Evolutionary conservation across 2,113 vertebrate species (phyloP).

Genomic region (Austrofundulus limnaeus): DNA sequence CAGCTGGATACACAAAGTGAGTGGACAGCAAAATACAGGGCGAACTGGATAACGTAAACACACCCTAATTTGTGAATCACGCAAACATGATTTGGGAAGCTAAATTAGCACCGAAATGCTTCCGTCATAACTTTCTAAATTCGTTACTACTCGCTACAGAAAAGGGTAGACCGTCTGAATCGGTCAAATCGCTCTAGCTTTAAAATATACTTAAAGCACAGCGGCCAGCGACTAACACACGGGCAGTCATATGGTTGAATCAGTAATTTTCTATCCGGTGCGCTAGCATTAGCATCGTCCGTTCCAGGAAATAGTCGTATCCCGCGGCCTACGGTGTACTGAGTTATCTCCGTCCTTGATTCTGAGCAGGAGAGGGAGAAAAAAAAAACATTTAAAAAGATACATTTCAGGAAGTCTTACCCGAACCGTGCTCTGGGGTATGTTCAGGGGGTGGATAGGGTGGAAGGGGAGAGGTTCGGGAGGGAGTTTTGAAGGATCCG

Average conservation of each 20-base stretch:
- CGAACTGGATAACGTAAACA: not conserved
- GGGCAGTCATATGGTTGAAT: not conserved
- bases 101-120: constrained; percentile 26
- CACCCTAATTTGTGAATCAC: constrained; percentile 32
- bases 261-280: constrained; percentile 49
- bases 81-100: constrained; percentile 30
- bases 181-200: accelerated
- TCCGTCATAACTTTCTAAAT: not conserved
- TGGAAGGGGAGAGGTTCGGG: constrained; percentile 82
- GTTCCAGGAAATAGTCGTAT: constrained; percentile 55
- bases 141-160: accelerated
- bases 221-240: not conserved
- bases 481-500: constrained; percentile 81
- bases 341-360: constrained; percentile 64
- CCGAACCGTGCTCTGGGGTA: constrained; percentile 63
- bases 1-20: not conserved
- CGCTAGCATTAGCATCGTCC: constrained; percentile 48
- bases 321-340: constrained; percentile 69
- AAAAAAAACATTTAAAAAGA: constrained; percentile 19
- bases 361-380: constrained; percentile 1
- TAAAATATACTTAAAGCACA: accelerated
- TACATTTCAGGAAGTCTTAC: constrained; percentile 56
- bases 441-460: constrained; percentile 77
- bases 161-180: accelerated
- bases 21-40: not conserved